Evolutionary conservation across 2,888 invertebrate species (phyloP).

Genomic region (Ectemnius continuus): DNA sequence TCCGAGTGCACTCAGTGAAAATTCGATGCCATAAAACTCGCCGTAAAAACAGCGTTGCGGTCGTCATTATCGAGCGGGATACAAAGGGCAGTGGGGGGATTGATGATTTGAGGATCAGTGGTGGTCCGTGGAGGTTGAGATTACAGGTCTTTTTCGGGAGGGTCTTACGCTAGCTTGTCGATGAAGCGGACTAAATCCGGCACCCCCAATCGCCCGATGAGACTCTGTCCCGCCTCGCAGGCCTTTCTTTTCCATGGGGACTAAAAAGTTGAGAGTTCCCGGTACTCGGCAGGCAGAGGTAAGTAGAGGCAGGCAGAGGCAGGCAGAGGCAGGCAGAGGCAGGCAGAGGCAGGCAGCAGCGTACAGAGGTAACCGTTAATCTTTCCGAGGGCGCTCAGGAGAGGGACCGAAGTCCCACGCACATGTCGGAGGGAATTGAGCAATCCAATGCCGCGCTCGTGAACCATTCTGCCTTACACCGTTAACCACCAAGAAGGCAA

Average conservation of each 20-base stretch:
- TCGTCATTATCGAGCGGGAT: no score
- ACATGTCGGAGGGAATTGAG: slow-evolving; percentile 66
- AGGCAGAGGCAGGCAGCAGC: slow-evolving; percentile 34
- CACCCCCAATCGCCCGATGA: not conserved
- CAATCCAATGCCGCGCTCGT: slow-evolving; percentile 56
- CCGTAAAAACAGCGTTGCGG: no score
- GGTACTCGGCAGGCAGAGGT: not conserved
- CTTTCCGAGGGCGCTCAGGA: slow-evolving; percentile 53
- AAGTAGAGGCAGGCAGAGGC: not conserved
- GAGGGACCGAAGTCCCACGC: slow-evolving; percentile 61
- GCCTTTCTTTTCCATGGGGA: not conserved
- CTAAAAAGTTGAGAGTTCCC: not conserved
- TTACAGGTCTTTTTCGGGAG: no score
- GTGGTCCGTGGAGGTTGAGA: no score
- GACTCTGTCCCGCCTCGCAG: not conserved
- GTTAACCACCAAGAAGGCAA: slow-evolving; percentile 55
- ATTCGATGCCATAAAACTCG: no score
- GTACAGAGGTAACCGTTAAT: slow-evolving; percentile 65
- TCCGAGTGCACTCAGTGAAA: no score
- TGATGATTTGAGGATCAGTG: no score
- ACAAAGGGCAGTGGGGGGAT: no score
- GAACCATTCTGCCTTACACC: slow-evolving; percentile 53
- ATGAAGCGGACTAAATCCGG: no score
- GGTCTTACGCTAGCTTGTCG: no score
- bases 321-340: slow-evolving; percentile 15